Evolutionary conservation across 92 coral and sea anemone species (phyloP), one percentile per base, ranked within the genome.

Genomic region (Micromussa lordhowensis): DNA sequence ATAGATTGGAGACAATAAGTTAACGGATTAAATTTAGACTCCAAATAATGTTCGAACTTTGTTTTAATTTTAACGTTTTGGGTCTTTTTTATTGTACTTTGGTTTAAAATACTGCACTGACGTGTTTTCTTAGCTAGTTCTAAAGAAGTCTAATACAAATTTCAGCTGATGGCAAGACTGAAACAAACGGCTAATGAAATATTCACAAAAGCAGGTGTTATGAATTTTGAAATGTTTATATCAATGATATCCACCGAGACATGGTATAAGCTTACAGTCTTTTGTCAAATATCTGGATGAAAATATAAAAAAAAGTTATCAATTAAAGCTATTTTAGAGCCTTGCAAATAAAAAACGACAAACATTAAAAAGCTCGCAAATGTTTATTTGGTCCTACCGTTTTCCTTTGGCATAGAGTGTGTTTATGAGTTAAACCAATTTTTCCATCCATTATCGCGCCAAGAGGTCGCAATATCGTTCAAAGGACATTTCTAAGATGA

Each of bases 381-480:
- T 7, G 30, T 82, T 51, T 70, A 24, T 71, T 83, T 83, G 5
- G 72, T 73, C 38, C n/a, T 84, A 32, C 24, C 3, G 51, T 74
- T 74, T 75, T 84, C 71, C 73, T 84, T 55, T 24, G 7, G 16
- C 69, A 29, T 14, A 74, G 22, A 85, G 44, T 32, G 24, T 5
- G 28, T 78, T 77, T n/a, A 77, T 69, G 53, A 6, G 59, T 77
- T 48, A 36, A 63, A 2, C 11, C 51, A 38, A 86, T 75, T 31
- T 55, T 77, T 17, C 35, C 5, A 8, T 44, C 40, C 68, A 64
- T 86, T 77, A 86, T 75, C 89, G 29, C 83, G 11, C 66, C 57
- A 59, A 64, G 89, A 24, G 83, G 83, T 64, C 80, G 49, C 4
- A 76, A 66, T 77, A 64, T 63, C 63, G 59, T 74, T 38, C 81